Percentiles rank a stretch among this genome's conserved stretches.
Conservation (phyloP, 2,113 vertebrate genomes). For the Henicopernis longicauda region DNA sequence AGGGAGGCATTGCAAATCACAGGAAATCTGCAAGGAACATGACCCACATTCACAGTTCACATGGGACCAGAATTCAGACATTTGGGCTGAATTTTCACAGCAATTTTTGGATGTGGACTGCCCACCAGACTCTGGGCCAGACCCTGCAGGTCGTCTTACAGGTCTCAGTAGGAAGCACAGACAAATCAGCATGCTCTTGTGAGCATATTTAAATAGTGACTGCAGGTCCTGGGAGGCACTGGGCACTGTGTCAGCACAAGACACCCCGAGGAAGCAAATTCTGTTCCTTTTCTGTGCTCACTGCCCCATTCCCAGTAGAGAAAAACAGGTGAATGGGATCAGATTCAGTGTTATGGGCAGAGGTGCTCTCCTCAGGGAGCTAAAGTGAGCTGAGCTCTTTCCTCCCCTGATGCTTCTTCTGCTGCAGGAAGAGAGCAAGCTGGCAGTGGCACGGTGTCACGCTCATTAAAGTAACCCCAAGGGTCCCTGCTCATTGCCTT, state of each 20-base stretch:
- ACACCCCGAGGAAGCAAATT: neutral
- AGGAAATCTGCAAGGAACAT: neutral
- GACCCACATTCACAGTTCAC: neutral
- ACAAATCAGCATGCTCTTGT: neutral
- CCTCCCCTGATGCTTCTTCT: neutral
- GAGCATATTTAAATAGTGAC: neutral
- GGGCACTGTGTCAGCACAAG: neutral
- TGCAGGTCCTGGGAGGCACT: neutral
- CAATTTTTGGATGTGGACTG: neutral
- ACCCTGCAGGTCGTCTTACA: neutral
- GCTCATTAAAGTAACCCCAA: accelerated
- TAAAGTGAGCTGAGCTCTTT: neutral
- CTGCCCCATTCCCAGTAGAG: neutral
- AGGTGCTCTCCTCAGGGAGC: neutral
- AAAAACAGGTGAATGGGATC: neutral
- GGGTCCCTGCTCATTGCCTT: neutral
- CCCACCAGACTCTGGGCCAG: neutral
- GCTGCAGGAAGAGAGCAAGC: neutral
- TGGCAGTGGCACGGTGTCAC: neutral
- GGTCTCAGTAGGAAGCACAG: neutral
- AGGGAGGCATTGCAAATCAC: neutral
- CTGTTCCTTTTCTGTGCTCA: neutral
- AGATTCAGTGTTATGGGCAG: neutral
- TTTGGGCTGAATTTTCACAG: neutral
- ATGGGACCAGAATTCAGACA: neutral